Percentiles rank a stretch among this genome's conserved stretches.
Conservation (phyloP, 2,888 invertebrate genomes). For the Acronicta psi region DNA sequence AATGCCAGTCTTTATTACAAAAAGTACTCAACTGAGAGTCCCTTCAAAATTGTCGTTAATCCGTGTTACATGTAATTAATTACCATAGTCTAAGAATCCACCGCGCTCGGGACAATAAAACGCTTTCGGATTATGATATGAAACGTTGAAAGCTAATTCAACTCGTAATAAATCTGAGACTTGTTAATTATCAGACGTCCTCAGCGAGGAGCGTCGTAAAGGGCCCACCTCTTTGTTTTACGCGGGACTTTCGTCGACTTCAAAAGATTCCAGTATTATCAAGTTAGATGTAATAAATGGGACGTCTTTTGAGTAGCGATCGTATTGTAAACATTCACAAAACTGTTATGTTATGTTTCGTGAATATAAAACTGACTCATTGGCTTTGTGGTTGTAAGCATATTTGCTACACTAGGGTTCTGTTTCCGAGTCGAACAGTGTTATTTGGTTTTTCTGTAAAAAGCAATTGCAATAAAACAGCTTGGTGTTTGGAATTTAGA, state of each 20-base stretch:
- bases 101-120: constrained; percentile 76
- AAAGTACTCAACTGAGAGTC: constrained; percentile 66
- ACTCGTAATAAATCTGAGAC: constrained; percentile 82
- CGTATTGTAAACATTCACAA: constrained; percentile 65
- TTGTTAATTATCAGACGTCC: constrained; percentile 81
- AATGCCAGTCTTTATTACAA: constrained; percentile 68
- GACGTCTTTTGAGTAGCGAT: constrained; percentile 52
- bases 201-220: constrained; percentile 70
- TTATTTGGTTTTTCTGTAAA: too few relatives aligned
- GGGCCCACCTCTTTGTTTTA: constrained; percentile 74
- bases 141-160: constrained; percentile 84
- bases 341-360: constrained; percentile 47
- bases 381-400: too few relatives aligned
- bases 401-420: too few relatives aligned
- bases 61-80: constrained; percentile 80
- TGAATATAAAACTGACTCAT: too few relatives aligned
- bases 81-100: constrained; percentile 65
- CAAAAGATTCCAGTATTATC: constrained; percentile 73
- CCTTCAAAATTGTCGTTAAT: constrained; percentile 72
- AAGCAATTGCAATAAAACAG: too few relatives aligned
- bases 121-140: constrained; percentile 84
- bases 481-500: too few relatives aligned
- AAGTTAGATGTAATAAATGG: constrained; percentile 69
- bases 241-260: constrained; percentile 69
- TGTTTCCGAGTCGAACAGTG: too few relatives aligned